Base-by-base conservation (phyloP, 2,113 vertebrate genomes). In the Alethe diademata region DNA sequence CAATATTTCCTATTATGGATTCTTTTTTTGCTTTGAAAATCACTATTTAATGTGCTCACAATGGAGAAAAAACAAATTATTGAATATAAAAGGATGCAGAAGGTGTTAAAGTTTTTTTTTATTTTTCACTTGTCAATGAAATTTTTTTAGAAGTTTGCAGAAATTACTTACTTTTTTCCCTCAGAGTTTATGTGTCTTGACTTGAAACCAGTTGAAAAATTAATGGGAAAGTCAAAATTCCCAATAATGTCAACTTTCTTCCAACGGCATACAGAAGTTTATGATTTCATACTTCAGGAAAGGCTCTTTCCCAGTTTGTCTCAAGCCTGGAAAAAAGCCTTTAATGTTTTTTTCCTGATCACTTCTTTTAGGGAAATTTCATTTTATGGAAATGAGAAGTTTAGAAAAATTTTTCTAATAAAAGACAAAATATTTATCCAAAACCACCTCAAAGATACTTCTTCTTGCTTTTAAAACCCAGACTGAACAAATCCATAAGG, bases 401-500 rank as follows among this genome's bases (percentile, higher is more conserved):
- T 70, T 66, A 70, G 19, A 61, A 71, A 78, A 16, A 2, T 14
- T 11, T 19, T 86, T 42, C 20, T 72, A 43, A 58, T 36, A 5
- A 50, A 47, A 58, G 6, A 13, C 4, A 31, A 58, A 79, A 47
- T 54, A 25, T 36, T 79, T 40, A 14, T 24, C 12, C 28, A 54
- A 56, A 71, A 4, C 9, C 1, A 8, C 5, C 72, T 66, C 28
- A 45, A 3, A 47, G 2, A 61, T 2, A 28, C 45, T 2, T 5
- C 73, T 42, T 3, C 5, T 60, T 43, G 33, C 10, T 65, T 84
- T 69, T 38, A 42, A 48, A 67, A 74, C 26, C 3, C 7, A 35
- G 26, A 19, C 14, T 3, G 23, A 69, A 36, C 2, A 42, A 78
- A 38, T 16, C 47, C 42, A 1, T 56, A 25, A 35, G 6, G 4